phyloP scores from a whole-genome alignment of 2,113 vertebrate genomes.

The Bubo bubo region DNA sequence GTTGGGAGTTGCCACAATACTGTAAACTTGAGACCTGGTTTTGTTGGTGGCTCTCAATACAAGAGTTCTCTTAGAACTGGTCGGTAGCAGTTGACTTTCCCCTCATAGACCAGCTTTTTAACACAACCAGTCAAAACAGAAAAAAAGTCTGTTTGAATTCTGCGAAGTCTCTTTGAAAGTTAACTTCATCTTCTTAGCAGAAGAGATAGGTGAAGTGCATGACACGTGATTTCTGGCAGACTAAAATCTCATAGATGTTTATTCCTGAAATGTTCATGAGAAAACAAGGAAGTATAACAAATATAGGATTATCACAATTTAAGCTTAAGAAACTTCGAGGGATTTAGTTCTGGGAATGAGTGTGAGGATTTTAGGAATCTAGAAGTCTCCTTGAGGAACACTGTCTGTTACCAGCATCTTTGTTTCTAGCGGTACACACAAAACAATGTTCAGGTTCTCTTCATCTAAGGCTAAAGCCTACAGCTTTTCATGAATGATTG shows the following conservation, averaged over 20 bases:
- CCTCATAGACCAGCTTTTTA: not conserved
- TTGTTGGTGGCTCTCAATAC: not conserved
- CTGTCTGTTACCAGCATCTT: not conserved
- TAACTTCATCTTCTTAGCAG: not conserved
- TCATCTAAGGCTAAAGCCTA: not conserved
- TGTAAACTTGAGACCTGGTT: not conserved
- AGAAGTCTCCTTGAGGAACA: not conserved
- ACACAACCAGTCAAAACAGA: not conserved
- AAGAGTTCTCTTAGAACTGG: not conserved
- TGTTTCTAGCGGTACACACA: not conserved
- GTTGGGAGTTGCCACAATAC: not conserved
- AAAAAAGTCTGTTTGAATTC: too few species aligned
- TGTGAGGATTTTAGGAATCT: not conserved
- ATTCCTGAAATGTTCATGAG: not conserved
- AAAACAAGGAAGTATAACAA: not conserved
- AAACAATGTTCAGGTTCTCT: not conserved
- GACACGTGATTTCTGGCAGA: not conserved
- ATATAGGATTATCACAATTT: not conserved
- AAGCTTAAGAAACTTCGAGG: not conserved
- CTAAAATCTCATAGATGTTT: not conserved
- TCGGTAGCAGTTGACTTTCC: not conserved
- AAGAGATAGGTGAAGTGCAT: not conserved
- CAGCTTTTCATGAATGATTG: not conserved
- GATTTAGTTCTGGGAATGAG: not conserved
- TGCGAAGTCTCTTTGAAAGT: not conserved